These are phyloP conservation scores for Pentamera pediparva DNA, from an alignment of 53 echinoderm and acorn worm species.

Conservation along the genomic window DNA sequence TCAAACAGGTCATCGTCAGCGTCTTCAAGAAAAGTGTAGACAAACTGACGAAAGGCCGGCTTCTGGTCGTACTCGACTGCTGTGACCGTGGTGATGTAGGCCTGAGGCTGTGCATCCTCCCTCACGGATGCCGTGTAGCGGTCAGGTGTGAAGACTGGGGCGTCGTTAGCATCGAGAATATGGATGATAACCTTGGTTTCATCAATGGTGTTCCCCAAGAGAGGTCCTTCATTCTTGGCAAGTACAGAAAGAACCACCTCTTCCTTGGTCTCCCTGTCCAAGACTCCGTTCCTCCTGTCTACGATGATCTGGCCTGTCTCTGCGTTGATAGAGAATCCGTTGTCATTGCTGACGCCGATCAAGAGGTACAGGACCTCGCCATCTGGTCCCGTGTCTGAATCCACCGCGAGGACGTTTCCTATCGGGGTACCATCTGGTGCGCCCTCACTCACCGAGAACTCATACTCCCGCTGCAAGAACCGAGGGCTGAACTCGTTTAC, in stretches of 20 bases:
- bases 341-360: conserved; percentile 76
- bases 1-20: conserved; percentile 59
- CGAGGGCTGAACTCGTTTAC: conserved; percentile 81
- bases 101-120: conserved; percentile 54
- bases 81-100: conserved; percentile 71
- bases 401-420: conserved; percentile 68
- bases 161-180: conserved; percentile 85
- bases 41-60: conserved; percentile 65
- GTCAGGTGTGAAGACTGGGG: conserved; percentile 70
- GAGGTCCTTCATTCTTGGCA: conserved; percentile 79
- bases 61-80: conserved; percentile 75
- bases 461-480: conserved; percentile 67
- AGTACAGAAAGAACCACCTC: conserved; percentile 61
- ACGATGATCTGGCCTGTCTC: conserved; percentile 70
- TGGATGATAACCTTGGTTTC: conserved; percentile 66
- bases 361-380: conserved; percentile 72
- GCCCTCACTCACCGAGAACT: conserved; percentile 81
- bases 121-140: conserved; percentile 65
- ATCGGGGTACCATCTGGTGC: conserved; percentile 73
- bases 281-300: conserved; percentile 58
- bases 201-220: conserved; percentile 71
- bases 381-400: conserved; percentile 75
- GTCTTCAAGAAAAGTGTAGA: conserved; percentile 66
- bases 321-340: conserved; percentile 73
- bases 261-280: conserved; percentile 72